A percentile compares a stretch with the other conserved stretches of the same genome.
phyloP scores from a whole-genome alignment of 2,888 invertebrate species.

The Morpho deidamia region DNA sequence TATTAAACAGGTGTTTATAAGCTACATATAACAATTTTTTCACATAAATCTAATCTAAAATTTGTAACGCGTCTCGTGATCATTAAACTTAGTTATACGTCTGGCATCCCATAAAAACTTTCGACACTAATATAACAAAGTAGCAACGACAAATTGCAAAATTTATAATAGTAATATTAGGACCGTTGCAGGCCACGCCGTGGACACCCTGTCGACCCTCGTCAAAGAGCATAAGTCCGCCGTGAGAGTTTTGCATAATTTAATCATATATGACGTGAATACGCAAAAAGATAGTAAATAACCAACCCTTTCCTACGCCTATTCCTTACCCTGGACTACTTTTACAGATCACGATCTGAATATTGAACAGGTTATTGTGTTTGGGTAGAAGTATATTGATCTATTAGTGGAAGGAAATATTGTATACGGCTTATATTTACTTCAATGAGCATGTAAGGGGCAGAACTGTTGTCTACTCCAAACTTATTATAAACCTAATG shows the following conservation, averaged over 20 bases:
- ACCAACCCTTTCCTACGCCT: conserved; percentile 9
- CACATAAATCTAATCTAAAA: not conserved
- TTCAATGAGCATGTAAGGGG: too few relatives aligned
- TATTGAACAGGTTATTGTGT: conserved; percentile 7
- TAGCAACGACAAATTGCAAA: conserved; percentile 9
- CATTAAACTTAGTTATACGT: not conserved
- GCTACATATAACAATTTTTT: too few relatives aligned
- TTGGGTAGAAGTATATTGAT: too few relatives aligned
- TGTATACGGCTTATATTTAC: too few relatives aligned
- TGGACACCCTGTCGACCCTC: conserved; percentile 29
- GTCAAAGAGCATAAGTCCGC: conserved; percentile 34
- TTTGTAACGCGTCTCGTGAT: not conserved
- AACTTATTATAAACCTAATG: too few relatives aligned
- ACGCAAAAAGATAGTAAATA: conserved; percentile 29
- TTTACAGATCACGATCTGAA: conserved; percentile 8
- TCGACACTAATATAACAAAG: not conserved
- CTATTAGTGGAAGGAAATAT: too few relatives aligned
- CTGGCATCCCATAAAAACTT: not conserved
- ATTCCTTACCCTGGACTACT: not conserved
- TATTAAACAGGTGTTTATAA: too few relatives aligned
- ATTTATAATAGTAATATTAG: conserved; percentile 20
- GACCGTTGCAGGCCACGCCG: not conserved
- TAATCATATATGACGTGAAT: conserved; percentile 30
- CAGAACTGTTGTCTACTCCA: too few relatives aligned
- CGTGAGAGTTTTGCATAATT: conserved; percentile 29